Base-by-base conservation (phyloP, 2,888 invertebrate genomes). In the Pollenia amentaria region DNA sequence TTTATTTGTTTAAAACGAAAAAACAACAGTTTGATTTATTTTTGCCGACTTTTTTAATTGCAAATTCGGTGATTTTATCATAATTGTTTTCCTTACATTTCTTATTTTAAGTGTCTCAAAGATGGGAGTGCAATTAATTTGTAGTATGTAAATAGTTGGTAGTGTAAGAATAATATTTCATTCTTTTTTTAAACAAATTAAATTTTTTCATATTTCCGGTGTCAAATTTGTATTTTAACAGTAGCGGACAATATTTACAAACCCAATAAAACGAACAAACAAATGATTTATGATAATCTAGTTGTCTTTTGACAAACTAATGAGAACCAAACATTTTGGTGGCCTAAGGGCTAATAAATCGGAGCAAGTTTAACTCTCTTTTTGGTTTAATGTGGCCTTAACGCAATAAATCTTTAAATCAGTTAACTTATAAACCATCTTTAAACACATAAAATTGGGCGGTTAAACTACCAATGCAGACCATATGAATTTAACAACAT, bases 21-120 rank as follows among this genome's bases (percentile, higher is more conserved):
- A 57, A n/a, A 57, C 4, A 57, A 38, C 29, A 57, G 38, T 53
- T 29, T 70, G 14, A n/a, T 70, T 29, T 14, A 64, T 67, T 78
- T 69, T 57, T 65, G 64, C n/a, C n/a, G 14, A n/a, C 14, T 21
- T 64, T 62, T 82, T 69, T 70, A 76, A 70, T 64, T 82, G 10
- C 55, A 62, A 44, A 21, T 29, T 64, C 18, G 12, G 11, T 44
- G 18, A 55, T 70, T 70, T 70, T 42, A 42, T 55, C 42, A 70
- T 70, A 40, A 29, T 57, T 8, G n/a, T 44, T 57, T 11, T 44
- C 29, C 62, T 55, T 65, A 0, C 42, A 40, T n/a, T 48, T 62
- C 29, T 12, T 57, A 2, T 57, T 40, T 62, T 4, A 16, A 9
- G n/a, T 62, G 40, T 14, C 44, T 21, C 21, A 3, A 60, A 16